Conservation (phyloP, 2,113 vertebrate genomes). For the Oreochromis tanganicae region DNA sequence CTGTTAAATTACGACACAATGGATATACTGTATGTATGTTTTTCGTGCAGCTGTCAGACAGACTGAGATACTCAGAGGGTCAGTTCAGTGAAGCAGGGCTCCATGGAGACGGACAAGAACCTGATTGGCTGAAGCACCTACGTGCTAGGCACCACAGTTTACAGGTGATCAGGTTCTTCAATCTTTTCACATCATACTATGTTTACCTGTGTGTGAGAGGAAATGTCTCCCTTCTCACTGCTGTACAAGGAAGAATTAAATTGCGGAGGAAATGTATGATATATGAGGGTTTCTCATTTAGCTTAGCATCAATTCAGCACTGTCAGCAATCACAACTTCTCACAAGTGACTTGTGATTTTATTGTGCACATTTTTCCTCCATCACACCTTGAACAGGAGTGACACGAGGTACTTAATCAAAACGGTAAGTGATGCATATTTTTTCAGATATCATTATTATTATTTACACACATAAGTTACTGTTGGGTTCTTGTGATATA, state of each 20-base stretch:
- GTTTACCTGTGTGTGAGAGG: neutral
- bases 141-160: constrained; percentile 40
- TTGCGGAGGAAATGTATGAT: neutral
- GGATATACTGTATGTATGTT: neutral
- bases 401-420: neutral
- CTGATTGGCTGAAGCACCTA: constrained; percentile 77
- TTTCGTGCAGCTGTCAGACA: constrained; percentile 77
- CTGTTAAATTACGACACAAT: neutral
- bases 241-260: neutral
- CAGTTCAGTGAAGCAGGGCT: constrained; percentile 66
- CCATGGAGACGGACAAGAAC: constrained; percentile 60
- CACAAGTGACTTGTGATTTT: neutral
- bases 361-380: neutral
- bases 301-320: neutral
- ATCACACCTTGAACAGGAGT: neutral
- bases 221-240: neutral
- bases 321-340: neutral
- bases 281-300: neutral
- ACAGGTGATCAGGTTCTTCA: constrained; percentile 52
- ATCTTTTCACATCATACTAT: neutral
- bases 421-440: neutral
- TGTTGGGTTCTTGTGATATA: neutral
- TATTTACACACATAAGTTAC: neutral
- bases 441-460: neutral
- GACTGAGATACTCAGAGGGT: constrained; percentile 79